Percentiles rank a stretch among this genome's conserved stretches.
phyloP scores from a whole-genome alignment of 2,888 invertebrate species.

The Diabrotica balteata region DNA sequence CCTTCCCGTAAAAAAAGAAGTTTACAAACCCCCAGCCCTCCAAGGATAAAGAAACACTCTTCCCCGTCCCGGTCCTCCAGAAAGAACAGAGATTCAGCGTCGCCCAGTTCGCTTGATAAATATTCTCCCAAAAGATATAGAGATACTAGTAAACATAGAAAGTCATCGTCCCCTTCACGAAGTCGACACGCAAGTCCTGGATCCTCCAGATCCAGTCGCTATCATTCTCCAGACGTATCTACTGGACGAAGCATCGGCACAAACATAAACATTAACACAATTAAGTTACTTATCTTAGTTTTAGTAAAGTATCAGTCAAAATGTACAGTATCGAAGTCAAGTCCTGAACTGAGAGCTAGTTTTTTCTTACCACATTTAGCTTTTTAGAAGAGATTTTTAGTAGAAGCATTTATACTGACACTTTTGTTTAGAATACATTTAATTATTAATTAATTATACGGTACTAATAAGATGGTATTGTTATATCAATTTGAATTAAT shows the following conservation, averaged over 20 bases:
- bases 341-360: too few relatives aligned
- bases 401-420: too few relatives aligned
- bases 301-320: too few relatives aligned
- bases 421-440: too few relatives aligned
- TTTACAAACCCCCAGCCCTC: conserved; percentile 54
- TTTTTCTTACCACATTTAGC: too few relatives aligned
- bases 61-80: conserved; percentile 53
- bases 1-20: conserved; percentile 56
- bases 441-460: too few relatives aligned
- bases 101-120: conserved; percentile 55
- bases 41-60: conserved; percentile 57
- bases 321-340: too few relatives aligned
- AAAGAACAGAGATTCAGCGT: conserved; percentile 52
- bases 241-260: conserved; percentile 63
- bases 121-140: conserved; percentile 52
- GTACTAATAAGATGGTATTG: too few relatives aligned
- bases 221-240: conserved; percentile 56
- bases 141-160: conserved; percentile 53
- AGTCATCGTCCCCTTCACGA: conserved; percentile 50
- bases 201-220: conserved; percentile 49
- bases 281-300: too few relatives aligned
- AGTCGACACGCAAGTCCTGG: conserved; percentile 49
- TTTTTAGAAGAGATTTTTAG: too few relatives aligned
- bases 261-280: conserved; percentile 62
- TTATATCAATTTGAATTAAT: too few relatives aligned